Evolutionary conservation across 2,797 vertebrate species (phyloP).

Genomic region (Tokudaia tokunoshimensis): DNA sequence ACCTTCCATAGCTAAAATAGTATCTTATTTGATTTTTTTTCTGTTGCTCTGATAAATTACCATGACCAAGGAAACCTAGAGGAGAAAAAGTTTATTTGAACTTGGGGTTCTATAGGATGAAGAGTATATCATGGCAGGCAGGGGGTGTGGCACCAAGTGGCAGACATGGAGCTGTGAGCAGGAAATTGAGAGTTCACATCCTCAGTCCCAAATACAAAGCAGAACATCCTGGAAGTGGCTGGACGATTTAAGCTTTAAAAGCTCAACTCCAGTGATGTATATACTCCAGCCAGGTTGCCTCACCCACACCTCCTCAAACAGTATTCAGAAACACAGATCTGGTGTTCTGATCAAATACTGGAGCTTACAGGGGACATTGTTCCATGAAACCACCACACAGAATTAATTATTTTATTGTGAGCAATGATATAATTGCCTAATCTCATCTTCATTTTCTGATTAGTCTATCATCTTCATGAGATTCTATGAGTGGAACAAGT

Average conservation of each 20-base stretch:
- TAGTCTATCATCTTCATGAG: neutral
- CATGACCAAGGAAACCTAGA: too few species aligned
- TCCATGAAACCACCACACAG: neutral
- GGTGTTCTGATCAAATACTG: neutral
- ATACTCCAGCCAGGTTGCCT: neutral
- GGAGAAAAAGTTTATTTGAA: neutral
- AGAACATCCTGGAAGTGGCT: neutral
- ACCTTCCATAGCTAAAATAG: neutral
- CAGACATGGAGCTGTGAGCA: too few species aligned
- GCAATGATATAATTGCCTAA: neutral
- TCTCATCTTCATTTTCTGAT: neutral
- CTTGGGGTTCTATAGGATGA: too few species aligned
- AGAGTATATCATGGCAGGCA: neutral
- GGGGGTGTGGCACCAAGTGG: neutral
- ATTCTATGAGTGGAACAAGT: constrained; percentile 17
- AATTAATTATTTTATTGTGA: neutral
- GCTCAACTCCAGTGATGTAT: neutral
- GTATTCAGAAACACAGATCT: neutral
- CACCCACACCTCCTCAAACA: neutral
- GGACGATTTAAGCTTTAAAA: neutral
- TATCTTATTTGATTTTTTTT: neutral
- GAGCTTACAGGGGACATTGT: too few species aligned
- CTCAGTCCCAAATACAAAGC: too few species aligned
- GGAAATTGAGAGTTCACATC: neutral
- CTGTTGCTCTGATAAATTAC: neutral